phyloP scores from a whole-genome alignment of 2,888 invertebrate species.

The Coremacera marginata region DNA sequence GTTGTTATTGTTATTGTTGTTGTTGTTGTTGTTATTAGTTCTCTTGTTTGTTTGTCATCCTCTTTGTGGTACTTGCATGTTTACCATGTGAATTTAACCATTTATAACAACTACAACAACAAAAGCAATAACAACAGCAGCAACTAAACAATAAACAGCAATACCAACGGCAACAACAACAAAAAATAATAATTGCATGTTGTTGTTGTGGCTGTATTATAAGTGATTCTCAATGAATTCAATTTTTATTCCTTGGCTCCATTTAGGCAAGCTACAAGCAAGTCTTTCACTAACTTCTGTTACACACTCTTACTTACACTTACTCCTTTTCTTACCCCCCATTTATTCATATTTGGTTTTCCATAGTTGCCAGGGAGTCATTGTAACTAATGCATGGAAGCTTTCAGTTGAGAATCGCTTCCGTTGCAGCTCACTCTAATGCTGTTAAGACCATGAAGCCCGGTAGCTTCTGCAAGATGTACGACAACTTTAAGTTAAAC shows the following conservation, averaged over 20 bases:
- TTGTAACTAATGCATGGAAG: too few relatives aligned
- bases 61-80: conserved; percentile 55
- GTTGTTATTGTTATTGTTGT: conserved; percentile 47
- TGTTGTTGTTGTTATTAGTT: too few relatives aligned
- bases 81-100: conserved; percentile 47
- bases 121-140: conserved; percentile 41
- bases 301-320: not conserved
- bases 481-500: conserved; percentile 31
- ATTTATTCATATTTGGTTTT: not conserved
- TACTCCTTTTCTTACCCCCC: not conserved
- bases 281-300: not conserved
- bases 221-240: conserved; percentile 63
- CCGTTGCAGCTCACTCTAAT: too few relatives aligned
- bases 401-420: too few relatives aligned
- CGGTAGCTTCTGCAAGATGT: conserved; percentile 11
- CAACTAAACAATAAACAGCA: conserved; percentile 37
- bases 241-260: conserved; percentile 31
- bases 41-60: conserved; percentile 43
- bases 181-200: too few relatives aligned
- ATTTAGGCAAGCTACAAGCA: not conserved
- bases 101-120: conserved; percentile 42
- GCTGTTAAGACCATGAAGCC: not conserved
- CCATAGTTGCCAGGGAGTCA: too few relatives aligned
- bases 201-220: conserved; percentile 56
- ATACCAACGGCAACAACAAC: conserved; percentile 11